Evolutionary conservation across 2,113 vertebrate species (phyloP).

Genomic region (Theristicus caerulescens): DNA sequence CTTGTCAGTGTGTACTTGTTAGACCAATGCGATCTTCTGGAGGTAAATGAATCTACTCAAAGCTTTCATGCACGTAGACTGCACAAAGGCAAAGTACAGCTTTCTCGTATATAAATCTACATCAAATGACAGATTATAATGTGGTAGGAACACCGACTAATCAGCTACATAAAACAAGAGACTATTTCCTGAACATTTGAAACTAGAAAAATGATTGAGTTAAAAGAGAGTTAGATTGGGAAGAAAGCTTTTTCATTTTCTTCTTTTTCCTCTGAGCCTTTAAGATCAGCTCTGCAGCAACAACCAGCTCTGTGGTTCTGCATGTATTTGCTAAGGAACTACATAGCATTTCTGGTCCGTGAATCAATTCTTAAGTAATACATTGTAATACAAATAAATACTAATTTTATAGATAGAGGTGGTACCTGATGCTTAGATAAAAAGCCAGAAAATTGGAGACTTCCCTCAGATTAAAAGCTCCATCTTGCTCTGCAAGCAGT

Average conservation of each 20-base stretch:
- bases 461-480: not conserved
- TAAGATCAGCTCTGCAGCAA: not conserved
- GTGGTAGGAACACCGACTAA: not conserved
- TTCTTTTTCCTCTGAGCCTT: not conserved
- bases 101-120: not conserved
- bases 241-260: not conserved
- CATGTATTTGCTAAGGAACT: not conserved
- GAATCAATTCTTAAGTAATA: not conserved
- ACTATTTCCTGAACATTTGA: not conserved
- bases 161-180: not conserved
- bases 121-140: not conserved
- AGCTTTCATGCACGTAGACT: not conserved
- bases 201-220: not conserved
- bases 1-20: not conserved
- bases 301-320: not conserved
- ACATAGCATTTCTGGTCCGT: not conserved
- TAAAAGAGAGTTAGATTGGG: not conserved
- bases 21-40: not conserved
- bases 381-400: not conserved
- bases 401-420: not conserved
- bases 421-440: not conserved
- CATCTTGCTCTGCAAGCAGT: not conserved
- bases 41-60: not conserved
- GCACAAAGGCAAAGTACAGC: not conserved
- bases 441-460: not conserved